These are phyloP conservation scores for Schizopygopsis malacanthus DNA, from an alignment of 2,797 vertebrate species.

Conservation along the genomic window DNA sequence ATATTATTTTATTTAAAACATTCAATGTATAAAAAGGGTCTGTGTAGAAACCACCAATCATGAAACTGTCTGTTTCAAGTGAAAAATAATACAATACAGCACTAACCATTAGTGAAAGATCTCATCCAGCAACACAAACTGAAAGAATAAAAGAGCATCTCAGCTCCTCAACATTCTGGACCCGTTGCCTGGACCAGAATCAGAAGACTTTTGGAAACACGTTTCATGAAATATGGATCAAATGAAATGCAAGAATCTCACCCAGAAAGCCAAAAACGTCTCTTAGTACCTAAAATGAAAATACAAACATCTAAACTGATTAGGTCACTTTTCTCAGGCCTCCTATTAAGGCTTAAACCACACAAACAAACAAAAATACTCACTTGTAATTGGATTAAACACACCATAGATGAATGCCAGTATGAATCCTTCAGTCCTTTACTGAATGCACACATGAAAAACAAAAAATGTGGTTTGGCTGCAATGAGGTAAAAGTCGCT, in stretches of 20 bases:
- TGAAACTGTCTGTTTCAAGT: constrained; percentile 16
- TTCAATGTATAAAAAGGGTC: constrained; percentile 8
- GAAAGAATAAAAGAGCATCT: constrained; percentile 47
- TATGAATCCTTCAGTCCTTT: background rate
- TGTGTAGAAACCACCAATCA: background rate
- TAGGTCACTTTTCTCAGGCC: background rate
- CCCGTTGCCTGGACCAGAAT: constrained; percentile 49
- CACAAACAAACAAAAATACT: constrained; percentile 15
- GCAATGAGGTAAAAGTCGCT: constrained; percentile 13
- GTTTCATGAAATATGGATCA: constrained; percentile 59
- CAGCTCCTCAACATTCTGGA: constrained; percentile 38
- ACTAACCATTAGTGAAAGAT: constrained; percentile 5
- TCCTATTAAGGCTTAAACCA: background rate
- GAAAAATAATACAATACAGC: constrained; percentile 35
- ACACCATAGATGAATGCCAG: constrained; percentile 1
- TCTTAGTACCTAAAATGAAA: constrained; percentile 16
- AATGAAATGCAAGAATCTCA: constrained; percentile 48
- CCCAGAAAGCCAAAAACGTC: constrained; percentile 19
- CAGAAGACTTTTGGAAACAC: constrained; percentile 36
- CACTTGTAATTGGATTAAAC: background rate
- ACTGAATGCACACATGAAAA: background rate
- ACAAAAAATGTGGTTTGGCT: background rate
- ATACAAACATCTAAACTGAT: constrained; percentile 19
- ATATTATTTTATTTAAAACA: background rate
- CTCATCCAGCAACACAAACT: constrained; percentile 42